Conservation (phyloP, 1,140 invertebrate species). For the Drosophila persimilis region DNA sequence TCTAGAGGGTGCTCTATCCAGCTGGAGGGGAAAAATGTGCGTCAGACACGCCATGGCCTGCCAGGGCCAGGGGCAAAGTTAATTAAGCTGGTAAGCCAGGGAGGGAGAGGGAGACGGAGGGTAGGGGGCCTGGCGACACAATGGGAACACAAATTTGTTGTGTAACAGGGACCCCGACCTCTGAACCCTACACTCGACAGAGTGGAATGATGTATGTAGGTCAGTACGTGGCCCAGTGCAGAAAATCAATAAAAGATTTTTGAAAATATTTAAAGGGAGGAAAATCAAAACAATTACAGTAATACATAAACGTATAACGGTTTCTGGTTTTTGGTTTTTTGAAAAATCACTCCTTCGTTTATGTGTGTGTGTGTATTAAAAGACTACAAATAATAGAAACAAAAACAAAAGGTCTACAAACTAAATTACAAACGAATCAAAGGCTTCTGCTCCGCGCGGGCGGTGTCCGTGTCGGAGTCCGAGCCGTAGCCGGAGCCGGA, state of each 20-base stretch:
- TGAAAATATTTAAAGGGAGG: constrained; percentile 39
- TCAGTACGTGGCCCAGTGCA: constrained; percentile 44
- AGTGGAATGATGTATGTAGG: constrained; percentile 51
- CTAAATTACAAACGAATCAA: constrained; percentile 50
- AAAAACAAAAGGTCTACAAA: constrained; percentile 49
- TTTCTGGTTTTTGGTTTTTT: constrained; percentile 30
- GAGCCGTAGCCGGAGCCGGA: too few relatives aligned
- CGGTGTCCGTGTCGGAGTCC: not conserved
- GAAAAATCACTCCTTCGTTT: constrained; percentile 42
- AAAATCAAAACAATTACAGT: constrained; percentile 56
- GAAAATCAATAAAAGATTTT: constrained; percentile 62
- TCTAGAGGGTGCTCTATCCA: not conserved
- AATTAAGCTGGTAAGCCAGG: constrained; percentile 60
- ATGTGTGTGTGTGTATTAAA: constrained; percentile 23
- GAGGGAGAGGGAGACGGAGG: too few relatives aligned
- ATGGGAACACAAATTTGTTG: constrained; percentile 50
- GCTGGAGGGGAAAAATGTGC: constrained; percentile 36
- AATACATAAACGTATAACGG: constrained; percentile 14
- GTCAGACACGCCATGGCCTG: constrained; percentile 45
- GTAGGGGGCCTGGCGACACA: constrained; percentile 28
- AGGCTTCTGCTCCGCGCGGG: constrained; percentile 14
- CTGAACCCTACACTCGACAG: not conserved
- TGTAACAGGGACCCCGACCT: constrained; percentile 7
- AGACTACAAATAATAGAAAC: constrained; percentile 32
- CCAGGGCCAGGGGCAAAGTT: constrained; percentile 32